A percentile compares a stretch with the other conserved stretches of the same genome.
phyloP scores from a whole-genome alignment of 92 coral and sea anemone species.

The Porites cylindrica region DNA sequence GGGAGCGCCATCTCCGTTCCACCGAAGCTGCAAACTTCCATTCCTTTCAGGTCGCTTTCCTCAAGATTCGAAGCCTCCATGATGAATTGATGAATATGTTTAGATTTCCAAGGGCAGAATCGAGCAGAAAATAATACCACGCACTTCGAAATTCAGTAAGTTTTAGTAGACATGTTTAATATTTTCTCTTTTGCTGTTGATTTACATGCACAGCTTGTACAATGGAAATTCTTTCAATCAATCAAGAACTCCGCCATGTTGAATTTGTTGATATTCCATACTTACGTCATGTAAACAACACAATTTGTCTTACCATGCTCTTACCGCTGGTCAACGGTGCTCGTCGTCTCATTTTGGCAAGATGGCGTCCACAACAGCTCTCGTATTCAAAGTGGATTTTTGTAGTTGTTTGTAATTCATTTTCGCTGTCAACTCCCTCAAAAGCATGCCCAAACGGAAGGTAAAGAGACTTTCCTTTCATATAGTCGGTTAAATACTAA shows the following conservation, averaged over 20 bases:
- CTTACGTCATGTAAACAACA: neutral
- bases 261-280: neutral
- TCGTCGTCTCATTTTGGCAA: neutral
- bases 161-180: neutral
- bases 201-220: neutral
- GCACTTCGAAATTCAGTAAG: neutral
- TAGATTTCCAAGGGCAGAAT: neutral
- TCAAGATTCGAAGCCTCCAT: slow-evolving; percentile 52
- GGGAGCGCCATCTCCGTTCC: slow-evolving; percentile 89
- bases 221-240: neutral
- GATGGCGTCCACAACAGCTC: neutral
- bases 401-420: neutral
- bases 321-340: neutral
- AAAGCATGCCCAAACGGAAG: slow-evolving; percentile 76
- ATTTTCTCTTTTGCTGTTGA: neutral
- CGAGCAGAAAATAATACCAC: neutral
- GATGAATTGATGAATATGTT: neutral
- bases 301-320: neutral
- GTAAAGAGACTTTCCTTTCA: slow-evolving; percentile 20
- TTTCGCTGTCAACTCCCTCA: neutral
- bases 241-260: neutral
- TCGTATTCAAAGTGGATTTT: neutral
- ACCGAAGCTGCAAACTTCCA: slow-evolving; percentile 88
- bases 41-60: slow-evolving; percentile 66
- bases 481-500: too few species aligned